Evolutionary conservation across 2,113 vertebrate species (phyloP).

Genomic region (Condylura cristata): DNA sequence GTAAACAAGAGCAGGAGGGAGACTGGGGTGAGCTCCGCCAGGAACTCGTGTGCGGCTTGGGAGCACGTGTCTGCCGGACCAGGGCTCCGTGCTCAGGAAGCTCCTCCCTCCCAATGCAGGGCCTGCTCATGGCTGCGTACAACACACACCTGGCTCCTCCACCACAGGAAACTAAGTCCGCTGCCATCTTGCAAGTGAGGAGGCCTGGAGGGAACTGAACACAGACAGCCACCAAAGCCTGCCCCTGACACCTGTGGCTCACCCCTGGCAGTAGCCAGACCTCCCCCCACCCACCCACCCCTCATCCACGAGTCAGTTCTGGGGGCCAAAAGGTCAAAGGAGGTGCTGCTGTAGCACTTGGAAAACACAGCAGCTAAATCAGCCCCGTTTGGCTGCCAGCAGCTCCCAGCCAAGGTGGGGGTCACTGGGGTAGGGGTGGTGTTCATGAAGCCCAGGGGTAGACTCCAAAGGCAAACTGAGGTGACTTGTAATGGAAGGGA

Average conservation of each 20-base stretch:
- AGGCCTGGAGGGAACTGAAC: neutral
- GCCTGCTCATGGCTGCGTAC: neutral
- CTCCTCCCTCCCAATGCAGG: neutral
- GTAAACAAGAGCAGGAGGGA: neutral
- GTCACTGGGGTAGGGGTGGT: rapidly evolving
- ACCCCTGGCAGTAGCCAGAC: neutral
- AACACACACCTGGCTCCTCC: neutral
- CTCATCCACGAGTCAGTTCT: neutral
- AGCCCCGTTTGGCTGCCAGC: neutral
- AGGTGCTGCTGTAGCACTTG: neutral
- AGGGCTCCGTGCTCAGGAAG: neutral
- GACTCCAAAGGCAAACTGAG: neutral
- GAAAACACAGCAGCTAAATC: neutral
- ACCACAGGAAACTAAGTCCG: neutral
- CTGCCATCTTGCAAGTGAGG: neutral
- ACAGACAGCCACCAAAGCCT: neutral
- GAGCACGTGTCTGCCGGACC: neutral
- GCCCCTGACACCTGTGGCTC: neutral
- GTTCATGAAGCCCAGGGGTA: neutral
- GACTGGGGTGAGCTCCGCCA: rapidly evolving
- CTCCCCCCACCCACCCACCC: neutral
- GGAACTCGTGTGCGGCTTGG: rapidly evolving
- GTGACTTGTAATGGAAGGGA: neutral
- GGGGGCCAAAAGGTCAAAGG: neutral
- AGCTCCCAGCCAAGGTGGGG: neutral